Conservation (phyloP, 64 coral and sea anemone genomes). For the Montipora sp. region DNA sequence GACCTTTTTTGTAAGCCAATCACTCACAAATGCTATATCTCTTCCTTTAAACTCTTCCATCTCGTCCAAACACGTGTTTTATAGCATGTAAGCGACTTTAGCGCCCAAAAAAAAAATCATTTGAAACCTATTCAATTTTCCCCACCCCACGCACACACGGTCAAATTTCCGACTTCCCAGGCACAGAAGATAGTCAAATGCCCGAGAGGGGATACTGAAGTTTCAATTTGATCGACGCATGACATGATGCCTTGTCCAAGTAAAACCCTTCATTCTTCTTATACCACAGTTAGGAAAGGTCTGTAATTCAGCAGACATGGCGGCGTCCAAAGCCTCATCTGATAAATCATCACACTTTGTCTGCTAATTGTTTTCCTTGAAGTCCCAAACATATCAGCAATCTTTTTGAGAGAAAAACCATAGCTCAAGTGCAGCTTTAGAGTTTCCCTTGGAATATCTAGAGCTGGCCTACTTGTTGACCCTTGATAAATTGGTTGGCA, state of each 20-base stretch:
- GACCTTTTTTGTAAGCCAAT: no score
- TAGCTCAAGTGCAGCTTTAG: constrained; percentile 52
- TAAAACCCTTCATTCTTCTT: constrained; percentile 50
- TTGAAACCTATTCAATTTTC: no score
- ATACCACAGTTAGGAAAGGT: constrained; percentile 69
- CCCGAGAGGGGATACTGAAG: no score
- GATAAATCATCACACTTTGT: constrained; percentile 49
- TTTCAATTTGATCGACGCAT: no score
- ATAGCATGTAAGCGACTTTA: no score
- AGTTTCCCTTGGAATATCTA: constrained; percentile 46
- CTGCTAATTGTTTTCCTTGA: constrained; percentile 55
- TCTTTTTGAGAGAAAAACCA: constrained; percentile 45
- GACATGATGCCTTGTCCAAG: constrained; percentile 16
- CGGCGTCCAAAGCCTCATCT: constrained; percentile 42
- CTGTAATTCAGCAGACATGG: constrained; percentile 29
- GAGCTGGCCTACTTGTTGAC: constrained; percentile 49
- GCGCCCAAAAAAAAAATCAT: no score
- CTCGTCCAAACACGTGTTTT: no score
- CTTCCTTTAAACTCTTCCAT: no score
- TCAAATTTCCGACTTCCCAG: no score
- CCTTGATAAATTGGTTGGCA: constrained; percentile 43
- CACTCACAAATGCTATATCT: no score
- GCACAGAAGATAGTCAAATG: no score
- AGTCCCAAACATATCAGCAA: constrained; percentile 51
- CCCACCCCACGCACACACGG: no score